Conservation (phyloP, 2,888 invertebrate genomes). For the Xestia ashworthii region DNA sequence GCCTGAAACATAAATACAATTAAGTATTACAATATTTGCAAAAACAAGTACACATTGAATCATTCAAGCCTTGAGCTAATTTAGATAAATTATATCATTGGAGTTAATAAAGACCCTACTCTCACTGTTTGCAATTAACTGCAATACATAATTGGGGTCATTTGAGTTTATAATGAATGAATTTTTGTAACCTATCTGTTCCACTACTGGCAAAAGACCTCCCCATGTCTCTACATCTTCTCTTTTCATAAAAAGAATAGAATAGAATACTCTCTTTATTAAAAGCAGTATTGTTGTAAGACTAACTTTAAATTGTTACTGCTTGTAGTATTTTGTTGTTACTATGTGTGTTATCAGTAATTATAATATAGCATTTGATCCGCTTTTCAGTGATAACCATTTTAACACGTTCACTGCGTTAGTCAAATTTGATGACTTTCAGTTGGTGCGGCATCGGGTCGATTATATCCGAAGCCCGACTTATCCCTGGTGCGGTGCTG, state of each 20-base stretch:
- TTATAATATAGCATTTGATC: constrained; percentile 15
- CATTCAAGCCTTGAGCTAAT: constrained; percentile 38
- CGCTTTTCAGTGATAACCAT: constrained; percentile 3
- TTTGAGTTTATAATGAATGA: neutral
- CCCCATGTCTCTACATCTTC: neutral
- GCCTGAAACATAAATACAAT: constrained; percentile 88
- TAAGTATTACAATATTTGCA: neutral
- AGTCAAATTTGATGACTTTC: too few species aligned
- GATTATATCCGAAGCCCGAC: too few species aligned
- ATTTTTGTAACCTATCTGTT: neutral
- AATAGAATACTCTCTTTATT: too few species aligned
- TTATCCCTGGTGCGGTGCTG: too few species aligned
- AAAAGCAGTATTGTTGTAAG: neutral
- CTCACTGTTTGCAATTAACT: neutral
- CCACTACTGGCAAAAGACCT: neutral
- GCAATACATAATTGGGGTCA: constrained; percentile 16
- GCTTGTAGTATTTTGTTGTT: constrained; percentile 1
- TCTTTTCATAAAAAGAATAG: neutral
- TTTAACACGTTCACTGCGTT: too few species aligned
- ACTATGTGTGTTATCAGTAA: constrained; percentile 15
- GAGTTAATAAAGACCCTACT: constrained; percentile 37
- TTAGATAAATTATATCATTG: constrained; percentile 36
- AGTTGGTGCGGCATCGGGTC: too few species aligned
- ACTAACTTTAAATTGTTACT: neutral
- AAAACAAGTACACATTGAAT: constrained; percentile 26